phyloP scores from a whole-genome alignment of 1,140 invertebrate genomes.

The Eubasilissa regina region DNA sequence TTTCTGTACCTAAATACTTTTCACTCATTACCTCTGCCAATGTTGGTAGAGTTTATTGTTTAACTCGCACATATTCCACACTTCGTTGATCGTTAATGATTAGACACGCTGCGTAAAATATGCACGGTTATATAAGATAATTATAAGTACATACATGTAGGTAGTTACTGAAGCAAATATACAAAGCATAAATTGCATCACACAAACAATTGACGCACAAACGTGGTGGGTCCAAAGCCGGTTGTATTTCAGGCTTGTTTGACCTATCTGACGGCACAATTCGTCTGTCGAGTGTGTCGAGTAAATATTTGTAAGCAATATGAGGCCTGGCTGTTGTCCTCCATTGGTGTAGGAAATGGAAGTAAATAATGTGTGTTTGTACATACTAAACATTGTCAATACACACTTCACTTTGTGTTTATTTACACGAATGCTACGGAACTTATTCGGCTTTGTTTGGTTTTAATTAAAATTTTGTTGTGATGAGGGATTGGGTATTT shows the following conservation, averaged over 20 bases:
- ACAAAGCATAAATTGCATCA: neutral
- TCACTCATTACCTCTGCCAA: too few species aligned
- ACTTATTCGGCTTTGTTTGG: conserved; percentile 25
- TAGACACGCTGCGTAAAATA: too few species aligned
- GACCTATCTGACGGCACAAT: conserved; percentile 43
- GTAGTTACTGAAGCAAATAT: conserved; percentile 6
- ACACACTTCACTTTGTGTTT: conserved; percentile 21
- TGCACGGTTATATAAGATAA: neutral
- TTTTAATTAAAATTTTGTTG: conserved; percentile 40
- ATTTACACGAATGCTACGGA: conserved; percentile 17
- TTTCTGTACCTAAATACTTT: too few species aligned
- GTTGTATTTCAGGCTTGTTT: conserved; percentile 52
- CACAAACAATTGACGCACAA: neutral
- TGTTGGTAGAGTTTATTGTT: too few species aligned
- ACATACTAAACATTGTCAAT: conserved; percentile 37
- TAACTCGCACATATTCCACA: too few species aligned
- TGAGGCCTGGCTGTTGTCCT: conserved; percentile 26
- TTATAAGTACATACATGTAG: neutral
- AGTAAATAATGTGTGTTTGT: conserved; percentile 39
- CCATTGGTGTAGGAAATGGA: conserved; percentile 38
- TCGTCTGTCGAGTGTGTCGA: conserved; percentile 41
- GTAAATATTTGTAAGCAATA: conserved; percentile 58
- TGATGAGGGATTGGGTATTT: too few species aligned
- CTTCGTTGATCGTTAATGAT: too few species aligned
- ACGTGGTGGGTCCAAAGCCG: neutral